phyloP scores from a whole-genome alignment of 2,888 invertebrate species.

The Pseudoips prasinana region DNA sequence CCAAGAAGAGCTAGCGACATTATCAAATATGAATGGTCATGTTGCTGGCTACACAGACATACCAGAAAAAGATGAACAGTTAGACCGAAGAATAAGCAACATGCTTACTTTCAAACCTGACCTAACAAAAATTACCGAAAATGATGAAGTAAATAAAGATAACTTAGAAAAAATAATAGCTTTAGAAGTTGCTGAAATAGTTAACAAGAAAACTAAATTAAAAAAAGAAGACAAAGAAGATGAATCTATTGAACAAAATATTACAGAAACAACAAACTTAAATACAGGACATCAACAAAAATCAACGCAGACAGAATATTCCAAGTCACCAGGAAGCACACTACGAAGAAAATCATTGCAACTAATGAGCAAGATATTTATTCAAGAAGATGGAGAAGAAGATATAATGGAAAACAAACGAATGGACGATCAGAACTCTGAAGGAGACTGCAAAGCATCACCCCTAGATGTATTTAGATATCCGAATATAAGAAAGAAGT shows the following conservation, averaged over 20 bases:
- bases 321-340: constrained; percentile 48
- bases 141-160: constrained; percentile 43
- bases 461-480: constrained; percentile 84
- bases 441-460: constrained; percentile 79
- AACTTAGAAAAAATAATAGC: constrained; percentile 54
- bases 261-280: constrained; percentile 41
- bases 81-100: constrained; percentile 62
- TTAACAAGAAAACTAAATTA: constrained; percentile 48
- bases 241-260: constrained; percentile 24
- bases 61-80: constrained; percentile 43
- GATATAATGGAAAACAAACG: constrained; percentile 57
- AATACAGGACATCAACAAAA: constrained; percentile 46
- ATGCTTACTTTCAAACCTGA: constrained; percentile 67
- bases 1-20: constrained; percentile 47
- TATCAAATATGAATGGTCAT: constrained; percentile 54
- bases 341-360: constrained; percentile 66
- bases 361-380: constrained; percentile 58
- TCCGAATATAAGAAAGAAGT: constrained; percentile 85
- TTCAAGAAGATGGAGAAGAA: constrained; percentile 50
- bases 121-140: constrained; percentile 47
- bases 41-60: constrained; percentile 31
- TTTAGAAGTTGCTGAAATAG: constrained; percentile 59
- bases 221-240: constrained; percentile 36
- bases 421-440: constrained; percentile 71
- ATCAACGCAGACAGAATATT: constrained; percentile 54